phyloP scores from a whole-genome alignment of 2,888 invertebrate species.

The Molorchus minor region DNA sequence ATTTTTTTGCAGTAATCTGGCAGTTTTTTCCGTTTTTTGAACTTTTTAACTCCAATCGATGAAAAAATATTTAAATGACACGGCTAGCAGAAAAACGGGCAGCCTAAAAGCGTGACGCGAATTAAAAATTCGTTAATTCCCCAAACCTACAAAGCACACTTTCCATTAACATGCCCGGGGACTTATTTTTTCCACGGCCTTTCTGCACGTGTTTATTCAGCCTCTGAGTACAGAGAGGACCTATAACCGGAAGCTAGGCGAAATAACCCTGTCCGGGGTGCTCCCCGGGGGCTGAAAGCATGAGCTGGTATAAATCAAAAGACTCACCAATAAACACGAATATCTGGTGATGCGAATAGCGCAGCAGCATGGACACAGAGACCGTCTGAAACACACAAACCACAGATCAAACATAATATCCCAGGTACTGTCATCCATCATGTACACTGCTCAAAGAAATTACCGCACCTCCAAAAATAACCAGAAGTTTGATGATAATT shows the following conservation, averaged over 20 bases:
- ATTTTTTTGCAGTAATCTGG: too few relatives aligned
- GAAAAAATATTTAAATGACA: too few relatives aligned
- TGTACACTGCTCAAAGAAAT: too few relatives aligned
- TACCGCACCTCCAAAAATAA: too few relatives aligned
- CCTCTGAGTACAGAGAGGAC: constrained; percentile 9
- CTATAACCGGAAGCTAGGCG: constrained; percentile 20
- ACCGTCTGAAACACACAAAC: constrained; percentile 84
- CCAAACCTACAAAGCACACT: not conserved
- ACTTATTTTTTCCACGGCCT: not conserved
- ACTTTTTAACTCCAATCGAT: too few relatives aligned
- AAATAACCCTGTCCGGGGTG: constrained; percentile 22
- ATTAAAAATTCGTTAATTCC: too few relatives aligned
- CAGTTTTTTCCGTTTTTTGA: too few relatives aligned
- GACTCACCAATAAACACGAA: constrained; percentile 97
- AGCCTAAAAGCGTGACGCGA: too few relatives aligned
- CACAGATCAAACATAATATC: constrained; percentile 45
- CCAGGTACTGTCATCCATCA: not conserved
- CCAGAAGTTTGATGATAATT: too few relatives aligned
- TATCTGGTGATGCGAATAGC: constrained; percentile 99
- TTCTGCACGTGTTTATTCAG: constrained; percentile 1
- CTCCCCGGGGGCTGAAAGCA: constrained; percentile 43
- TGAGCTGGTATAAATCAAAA: constrained; percentile 48
- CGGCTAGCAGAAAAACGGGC: too few relatives aligned
- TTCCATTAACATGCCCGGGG: not conserved
- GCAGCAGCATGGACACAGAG: constrained; percentile 95